Conservation (phyloP, 2,113 vertebrate genomes). For the Hymenochirus boettgeri region DNA sequence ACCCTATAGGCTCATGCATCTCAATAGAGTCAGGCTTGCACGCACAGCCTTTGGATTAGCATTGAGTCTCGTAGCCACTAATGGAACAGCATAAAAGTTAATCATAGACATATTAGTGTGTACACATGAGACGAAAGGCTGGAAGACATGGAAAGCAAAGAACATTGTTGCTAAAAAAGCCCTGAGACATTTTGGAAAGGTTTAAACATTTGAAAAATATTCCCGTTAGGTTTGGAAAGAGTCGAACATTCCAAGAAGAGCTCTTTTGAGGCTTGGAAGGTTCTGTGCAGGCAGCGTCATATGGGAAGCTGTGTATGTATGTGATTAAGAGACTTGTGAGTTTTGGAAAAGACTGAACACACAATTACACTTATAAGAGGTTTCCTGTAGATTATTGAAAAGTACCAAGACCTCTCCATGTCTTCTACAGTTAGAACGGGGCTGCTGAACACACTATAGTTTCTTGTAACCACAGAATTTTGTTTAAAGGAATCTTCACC, state of each 20-base stretch:
- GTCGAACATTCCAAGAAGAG: not conserved
- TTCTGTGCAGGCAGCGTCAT: not conserved
- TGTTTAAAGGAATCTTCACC: too few species aligned
- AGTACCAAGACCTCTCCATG: too few species aligned
- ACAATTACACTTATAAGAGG: too few species aligned
- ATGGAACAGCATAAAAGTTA: not conserved
- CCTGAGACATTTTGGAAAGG: not conserved
- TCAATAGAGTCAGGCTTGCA: not conserved
- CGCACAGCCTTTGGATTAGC: not conserved
- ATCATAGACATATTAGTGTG: constrained; percentile 1
- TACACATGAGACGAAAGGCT: not conserved
- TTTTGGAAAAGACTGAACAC: too few species aligned
- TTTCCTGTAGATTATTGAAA: too few species aligned
- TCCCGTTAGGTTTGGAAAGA: not conserved
- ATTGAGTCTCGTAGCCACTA: too few species aligned
- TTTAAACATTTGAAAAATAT: not conserved
- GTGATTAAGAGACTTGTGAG: not conserved
- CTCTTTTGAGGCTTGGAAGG: not conserved
- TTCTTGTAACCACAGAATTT: too few species aligned
- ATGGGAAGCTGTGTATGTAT: not conserved
- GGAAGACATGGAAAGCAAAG: not conserved
- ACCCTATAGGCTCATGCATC: constrained; percentile 10
- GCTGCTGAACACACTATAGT: too few species aligned
- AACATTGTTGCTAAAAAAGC: not conserved
- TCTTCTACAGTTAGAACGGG: too few species aligned